Conservation (phyloP, 2,888 invertebrate genomes). For the Plutella xylostella region DNA sequence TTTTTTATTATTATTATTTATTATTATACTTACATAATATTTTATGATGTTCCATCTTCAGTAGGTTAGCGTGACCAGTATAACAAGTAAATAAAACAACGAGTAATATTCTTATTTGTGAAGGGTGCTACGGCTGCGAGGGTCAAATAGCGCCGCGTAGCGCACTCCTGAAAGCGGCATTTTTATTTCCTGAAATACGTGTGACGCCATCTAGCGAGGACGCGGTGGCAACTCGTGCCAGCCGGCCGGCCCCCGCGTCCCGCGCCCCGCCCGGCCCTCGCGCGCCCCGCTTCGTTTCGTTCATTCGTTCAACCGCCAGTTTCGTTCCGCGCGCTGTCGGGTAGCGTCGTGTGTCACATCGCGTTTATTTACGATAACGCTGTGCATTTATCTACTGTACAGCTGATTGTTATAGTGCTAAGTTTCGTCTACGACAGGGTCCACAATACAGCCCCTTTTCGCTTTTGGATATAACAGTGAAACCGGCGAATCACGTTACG, state of each 20-base stretch:
- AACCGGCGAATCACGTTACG: conserved; percentile 31
- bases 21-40: no score
- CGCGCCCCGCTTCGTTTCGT: conserved; percentile 12
- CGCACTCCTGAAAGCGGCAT: no score
- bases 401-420: conserved; percentile 46
- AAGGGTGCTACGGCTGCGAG: no score
- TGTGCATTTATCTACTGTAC: conserved; percentile 44
- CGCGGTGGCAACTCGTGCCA: conserved; percentile 11
- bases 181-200: conserved; percentile 4
- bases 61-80: no score
- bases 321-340: conserved; percentile 38
- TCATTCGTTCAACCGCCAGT: conserved; percentile 34
- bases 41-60: no score
- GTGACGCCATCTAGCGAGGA: conserved; percentile 46
- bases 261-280: background rate
- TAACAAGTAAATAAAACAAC: no score
- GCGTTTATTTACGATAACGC: conserved; percentile 31
- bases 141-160: no score
- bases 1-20: no score
- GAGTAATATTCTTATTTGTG: no score
- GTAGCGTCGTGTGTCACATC: conserved; percentile 21
- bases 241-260: conserved; percentile 12
- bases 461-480: conserved; percentile 12
- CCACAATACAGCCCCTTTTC: background rate
- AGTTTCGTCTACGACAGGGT: background rate